phyloP scores from a whole-genome alignment of 2,113 vertebrate genomes.

The Triplophysa tibetana region DNA sequence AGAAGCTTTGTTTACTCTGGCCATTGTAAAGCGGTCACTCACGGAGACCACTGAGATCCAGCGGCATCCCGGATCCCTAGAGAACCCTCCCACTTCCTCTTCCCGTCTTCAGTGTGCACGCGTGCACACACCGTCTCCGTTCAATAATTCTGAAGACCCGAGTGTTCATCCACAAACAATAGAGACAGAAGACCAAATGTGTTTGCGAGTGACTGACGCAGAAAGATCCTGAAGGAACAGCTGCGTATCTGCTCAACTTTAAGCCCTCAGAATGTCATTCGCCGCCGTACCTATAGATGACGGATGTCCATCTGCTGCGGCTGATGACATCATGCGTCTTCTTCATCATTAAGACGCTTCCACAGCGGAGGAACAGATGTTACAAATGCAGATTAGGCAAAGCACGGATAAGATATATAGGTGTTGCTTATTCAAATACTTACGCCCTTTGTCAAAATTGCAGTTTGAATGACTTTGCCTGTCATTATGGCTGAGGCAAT shows the following conservation, averaged over 20 bases:
- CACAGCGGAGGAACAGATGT: conserved; percentile 51
- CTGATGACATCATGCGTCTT: conserved; percentile 52
- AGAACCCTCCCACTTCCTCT: conserved; percentile 30
- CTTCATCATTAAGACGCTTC: conserved; percentile 53
- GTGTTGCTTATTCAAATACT: conserved; percentile 42
- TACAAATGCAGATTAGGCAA: conserved; percentile 51
- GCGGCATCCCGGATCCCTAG: conserved; percentile 24
- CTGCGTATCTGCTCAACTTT: conserved; percentile 51
- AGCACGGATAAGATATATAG: conserved; percentile 30
- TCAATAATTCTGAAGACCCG: conserved; percentile 27
- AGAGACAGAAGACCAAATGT: not conserved
- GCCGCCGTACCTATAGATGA: conserved; percentile 55
- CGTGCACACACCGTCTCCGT: conserved; percentile 8
- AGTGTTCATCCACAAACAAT: conserved; percentile 34
- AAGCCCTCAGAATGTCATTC: conserved; percentile 50
- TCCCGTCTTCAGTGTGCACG: conserved; percentile 31
- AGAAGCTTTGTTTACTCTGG: conserved; percentile 39
- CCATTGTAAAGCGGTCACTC: conserved; percentile 39
- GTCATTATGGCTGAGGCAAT: conserved; percentile 6
- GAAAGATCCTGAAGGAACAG: conserved; percentile 46
- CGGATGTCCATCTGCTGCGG: conserved; percentile 52
- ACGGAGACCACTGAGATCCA: conserved; percentile 19
- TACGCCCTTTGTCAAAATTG: conserved; percentile 32
- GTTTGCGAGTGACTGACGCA: conserved; percentile 17
- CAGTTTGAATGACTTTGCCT: conserved; percentile 39